Conservation (phyloP, 2,113 vertebrate species). For the Struthio camelus region DNA sequence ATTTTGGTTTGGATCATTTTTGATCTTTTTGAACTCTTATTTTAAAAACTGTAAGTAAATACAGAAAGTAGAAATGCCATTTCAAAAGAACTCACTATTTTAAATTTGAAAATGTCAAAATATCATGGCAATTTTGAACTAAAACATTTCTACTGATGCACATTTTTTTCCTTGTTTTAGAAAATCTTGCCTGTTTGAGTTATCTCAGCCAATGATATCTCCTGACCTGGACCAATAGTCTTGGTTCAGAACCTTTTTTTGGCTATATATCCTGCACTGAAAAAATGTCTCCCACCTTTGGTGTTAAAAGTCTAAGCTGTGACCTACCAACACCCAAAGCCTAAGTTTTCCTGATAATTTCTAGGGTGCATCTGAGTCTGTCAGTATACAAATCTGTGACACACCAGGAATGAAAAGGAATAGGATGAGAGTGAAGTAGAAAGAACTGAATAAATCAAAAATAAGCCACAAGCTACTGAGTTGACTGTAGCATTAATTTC, state of each 20-base stretch:
- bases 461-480: neutral
- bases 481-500: neutral
- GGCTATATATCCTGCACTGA: neutral
- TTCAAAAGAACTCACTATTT: neutral
- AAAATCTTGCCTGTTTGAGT: neutral
- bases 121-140: neutral
- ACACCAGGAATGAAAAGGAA: neutral
- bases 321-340: neutral
- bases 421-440: neutral
- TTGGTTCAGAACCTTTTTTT: neutral
- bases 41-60: neutral
- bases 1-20: neutral
- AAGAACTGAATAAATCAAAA: rapidly evolving
- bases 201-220: neutral
- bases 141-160: neutral
- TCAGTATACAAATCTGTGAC: neutral
- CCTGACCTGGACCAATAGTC: neutral
- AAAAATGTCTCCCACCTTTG: neutral
- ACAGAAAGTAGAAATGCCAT: neutral
- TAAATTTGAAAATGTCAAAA: neutral
- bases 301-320: neutral
- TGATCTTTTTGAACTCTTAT: neutral
- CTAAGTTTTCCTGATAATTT: neutral
- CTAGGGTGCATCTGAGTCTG: neutral
- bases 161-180: neutral